Percentiles rank a stretch among this genome's conserved stretches.
These are phyloP conservation scores for Melanocharis versteri DNA, from an alignment of 2,113 vertebrate species.

Conservation along the genomic window DNA sequence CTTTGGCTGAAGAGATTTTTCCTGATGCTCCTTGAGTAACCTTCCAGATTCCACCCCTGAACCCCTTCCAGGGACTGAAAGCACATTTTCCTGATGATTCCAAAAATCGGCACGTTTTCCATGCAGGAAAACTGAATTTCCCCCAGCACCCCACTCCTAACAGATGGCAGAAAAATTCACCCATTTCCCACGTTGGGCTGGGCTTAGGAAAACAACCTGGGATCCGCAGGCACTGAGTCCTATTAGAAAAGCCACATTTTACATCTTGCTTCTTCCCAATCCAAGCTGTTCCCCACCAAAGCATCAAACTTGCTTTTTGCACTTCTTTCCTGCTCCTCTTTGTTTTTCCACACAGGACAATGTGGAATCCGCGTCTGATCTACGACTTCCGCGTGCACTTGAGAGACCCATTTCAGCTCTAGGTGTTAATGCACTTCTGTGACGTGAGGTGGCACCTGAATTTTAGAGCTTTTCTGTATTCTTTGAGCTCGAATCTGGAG, in stretches of 20 bases:
- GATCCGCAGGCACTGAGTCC: background rate
- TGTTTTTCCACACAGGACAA: background rate
- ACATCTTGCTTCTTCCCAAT: background rate
- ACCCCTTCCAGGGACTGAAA: background rate
- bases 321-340: background rate
- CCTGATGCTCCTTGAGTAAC: background rate
- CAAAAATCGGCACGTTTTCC: background rate
- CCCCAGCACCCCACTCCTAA: background rate
- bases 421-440: background rate
- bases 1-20: background rate
- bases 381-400: accelerated
- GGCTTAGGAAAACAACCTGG: background rate
- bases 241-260: background rate
- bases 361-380: accelerated
- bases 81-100: background rate
- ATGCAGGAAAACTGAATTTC: background rate
- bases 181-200: background rate
- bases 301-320: background rate
- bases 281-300: background rate
- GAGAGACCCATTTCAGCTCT: background rate
- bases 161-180: background rate
- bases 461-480: background rate
- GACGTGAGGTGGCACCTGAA: background rate
- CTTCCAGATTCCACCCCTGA: background rate
- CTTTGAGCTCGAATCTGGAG: background rate